Conservation (phyloP, 2,888 invertebrate genomes). For the Calameuta pallipes region DNA sequence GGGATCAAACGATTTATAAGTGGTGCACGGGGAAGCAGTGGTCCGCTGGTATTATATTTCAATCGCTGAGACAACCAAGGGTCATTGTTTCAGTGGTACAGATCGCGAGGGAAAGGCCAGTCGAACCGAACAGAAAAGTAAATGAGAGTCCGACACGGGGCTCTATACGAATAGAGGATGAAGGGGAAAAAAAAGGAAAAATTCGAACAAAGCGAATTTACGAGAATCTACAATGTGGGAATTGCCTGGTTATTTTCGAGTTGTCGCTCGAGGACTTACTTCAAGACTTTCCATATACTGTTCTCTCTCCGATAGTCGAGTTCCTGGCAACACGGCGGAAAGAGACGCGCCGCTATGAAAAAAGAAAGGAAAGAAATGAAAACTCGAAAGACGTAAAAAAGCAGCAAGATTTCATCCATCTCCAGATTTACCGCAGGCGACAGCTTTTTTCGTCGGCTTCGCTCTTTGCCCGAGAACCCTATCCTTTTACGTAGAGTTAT, state of each 20-base stretch:
- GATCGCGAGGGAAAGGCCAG: not conserved
- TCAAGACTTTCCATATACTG: not conserved
- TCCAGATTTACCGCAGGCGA: slow-evolving; percentile 28
- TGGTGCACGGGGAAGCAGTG: not conserved
- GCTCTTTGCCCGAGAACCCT: not conserved
- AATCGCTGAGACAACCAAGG: not conserved
- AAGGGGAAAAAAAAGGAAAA: not conserved
- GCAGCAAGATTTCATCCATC: slow-evolving; percentile 35
- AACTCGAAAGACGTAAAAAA: not conserved
- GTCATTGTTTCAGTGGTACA: not conserved
- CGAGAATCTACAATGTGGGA: slow-evolving; percentile 12
- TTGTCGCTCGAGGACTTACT: slow-evolving; percentile 20
- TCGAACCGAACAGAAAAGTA: not conserved
- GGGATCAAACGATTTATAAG: not conserved
- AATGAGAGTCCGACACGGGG: not conserved
- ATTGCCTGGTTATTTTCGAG: slow-evolving; percentile 34
- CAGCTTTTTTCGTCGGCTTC: slow-evolving; percentile 27
- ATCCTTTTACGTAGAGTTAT: not conserved
- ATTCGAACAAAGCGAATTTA: not conserved
- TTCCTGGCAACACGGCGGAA: not conserved
- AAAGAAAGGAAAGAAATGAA: not conserved
- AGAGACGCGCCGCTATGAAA: not conserved
- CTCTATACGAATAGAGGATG: not conserved
- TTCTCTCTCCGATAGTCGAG: not conserved
- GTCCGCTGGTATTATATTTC: not conserved